These are phyloP conservation scores for Rhinoraja longicauda DNA, from an alignment of 2,797 vertebrate species.

Conservation along the genomic window DNA sequence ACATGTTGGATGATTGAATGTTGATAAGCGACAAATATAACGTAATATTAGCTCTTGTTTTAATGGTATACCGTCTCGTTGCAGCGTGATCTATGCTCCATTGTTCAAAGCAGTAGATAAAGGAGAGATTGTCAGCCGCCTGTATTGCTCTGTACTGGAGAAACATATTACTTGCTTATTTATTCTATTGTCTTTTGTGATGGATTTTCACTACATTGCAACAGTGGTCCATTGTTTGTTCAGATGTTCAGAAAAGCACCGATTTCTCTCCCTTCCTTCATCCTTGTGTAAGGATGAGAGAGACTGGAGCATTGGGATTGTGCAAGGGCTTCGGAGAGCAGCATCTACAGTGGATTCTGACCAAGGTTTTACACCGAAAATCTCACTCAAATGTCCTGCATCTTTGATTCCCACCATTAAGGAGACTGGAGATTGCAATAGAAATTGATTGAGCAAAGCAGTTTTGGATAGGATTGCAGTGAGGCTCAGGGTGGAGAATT, in stretches of 20 bases:
- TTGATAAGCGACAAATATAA: neutral
- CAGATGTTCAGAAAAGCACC: neutral
- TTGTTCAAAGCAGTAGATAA: neutral
- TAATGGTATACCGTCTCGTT: neutral
- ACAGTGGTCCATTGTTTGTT: neutral
- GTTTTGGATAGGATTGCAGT: too few species aligned
- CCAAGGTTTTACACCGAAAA: too few species aligned
- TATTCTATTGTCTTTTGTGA: neutral
- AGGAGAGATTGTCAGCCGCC: neutral
- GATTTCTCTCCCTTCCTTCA: neutral
- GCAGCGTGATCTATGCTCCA: neutral
- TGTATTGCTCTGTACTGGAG: neutral
- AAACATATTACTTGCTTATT: neutral
- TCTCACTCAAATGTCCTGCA: too few species aligned
- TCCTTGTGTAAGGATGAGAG: neutral
- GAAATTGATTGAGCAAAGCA: too few species aligned
- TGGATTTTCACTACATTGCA: neutral
- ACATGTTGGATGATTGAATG: neutral
- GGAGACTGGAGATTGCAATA: too few species aligned
- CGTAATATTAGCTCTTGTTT: neutral
- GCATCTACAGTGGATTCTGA: too few species aligned
- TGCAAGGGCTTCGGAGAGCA: too few species aligned
- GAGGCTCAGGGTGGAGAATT: too few species aligned
- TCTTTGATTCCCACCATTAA: too few species aligned
- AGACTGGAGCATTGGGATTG: too few species aligned